Conservation (phyloP, 2,797 vertebrate genomes). For the Fringilla coelebs region DNA sequence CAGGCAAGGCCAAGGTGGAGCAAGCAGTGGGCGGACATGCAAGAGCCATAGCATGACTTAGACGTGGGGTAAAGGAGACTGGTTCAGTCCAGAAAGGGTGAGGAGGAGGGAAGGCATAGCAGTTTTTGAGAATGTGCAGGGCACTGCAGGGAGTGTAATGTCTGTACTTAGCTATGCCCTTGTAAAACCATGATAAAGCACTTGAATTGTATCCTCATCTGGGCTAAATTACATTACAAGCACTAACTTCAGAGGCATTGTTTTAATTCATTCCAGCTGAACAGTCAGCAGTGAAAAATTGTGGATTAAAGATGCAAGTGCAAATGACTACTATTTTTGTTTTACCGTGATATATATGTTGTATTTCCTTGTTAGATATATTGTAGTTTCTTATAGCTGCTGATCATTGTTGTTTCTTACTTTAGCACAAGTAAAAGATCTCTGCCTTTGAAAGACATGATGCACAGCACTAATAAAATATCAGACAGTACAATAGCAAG, state of each 20-base stretch:
- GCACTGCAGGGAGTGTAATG: background rate
- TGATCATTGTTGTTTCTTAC: background rate
- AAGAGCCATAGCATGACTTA: background rate
- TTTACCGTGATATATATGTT: background rate
- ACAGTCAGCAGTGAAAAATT: background rate
- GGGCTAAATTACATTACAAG: background rate
- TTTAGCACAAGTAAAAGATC: slow-evolving; percentile 7
- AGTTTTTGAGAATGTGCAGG: background rate
- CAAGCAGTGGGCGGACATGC: background rate
- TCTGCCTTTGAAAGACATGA: background rate
- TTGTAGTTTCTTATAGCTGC: background rate
- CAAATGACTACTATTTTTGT: background rate
- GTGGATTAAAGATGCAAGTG: background rate
- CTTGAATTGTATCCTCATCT: background rate
- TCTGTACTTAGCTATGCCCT: background rate
- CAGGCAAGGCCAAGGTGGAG: background rate
- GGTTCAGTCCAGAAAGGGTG: background rate
- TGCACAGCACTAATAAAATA: slow-evolving; percentile 2
- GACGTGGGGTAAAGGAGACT: background rate
- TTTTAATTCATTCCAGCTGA: background rate
- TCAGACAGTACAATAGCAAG: background rate
- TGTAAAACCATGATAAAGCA: background rate
- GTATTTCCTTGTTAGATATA: background rate
- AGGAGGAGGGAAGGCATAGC: background rate
- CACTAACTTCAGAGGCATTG: background rate